phyloP scores from a whole-genome alignment of 2,113 vertebrate genomes.

The Prochilodus magdalenae region DNA sequence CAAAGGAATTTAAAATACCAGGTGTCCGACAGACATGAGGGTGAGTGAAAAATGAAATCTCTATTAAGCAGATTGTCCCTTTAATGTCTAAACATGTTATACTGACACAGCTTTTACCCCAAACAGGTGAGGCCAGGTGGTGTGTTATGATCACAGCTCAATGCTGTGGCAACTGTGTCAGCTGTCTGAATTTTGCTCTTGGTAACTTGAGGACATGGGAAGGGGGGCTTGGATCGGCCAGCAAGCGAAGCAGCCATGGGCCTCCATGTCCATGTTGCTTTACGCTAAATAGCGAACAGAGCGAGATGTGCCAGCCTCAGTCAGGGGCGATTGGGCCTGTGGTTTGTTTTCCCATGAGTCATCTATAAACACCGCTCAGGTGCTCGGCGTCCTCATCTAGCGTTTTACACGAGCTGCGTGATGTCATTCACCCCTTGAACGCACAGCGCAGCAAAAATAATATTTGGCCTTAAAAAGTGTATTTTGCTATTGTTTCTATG shows the following conservation, averaged over 20 bases:
- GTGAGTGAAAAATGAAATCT: constrained; percentile 24
- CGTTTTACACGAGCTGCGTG: constrained; percentile 51
- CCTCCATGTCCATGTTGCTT: constrained; percentile 60
- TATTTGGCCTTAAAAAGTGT: constrained; percentile 42
- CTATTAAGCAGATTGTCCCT: constrained; percentile 27
- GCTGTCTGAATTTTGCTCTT: constrained; percentile 39
- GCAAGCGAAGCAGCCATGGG: constrained; percentile 22
- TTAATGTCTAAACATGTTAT: constrained; percentile 43
- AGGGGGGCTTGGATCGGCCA: constrained; percentile 24
- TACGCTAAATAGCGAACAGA: constrained; percentile 61
- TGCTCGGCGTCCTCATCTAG: constrained; percentile 56
- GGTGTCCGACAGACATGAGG: constrained; percentile 40
- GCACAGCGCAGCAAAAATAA: constrained; percentile 52
- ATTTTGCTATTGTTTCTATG: constrained; percentile 52
- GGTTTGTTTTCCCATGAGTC: constrained; percentile 74
- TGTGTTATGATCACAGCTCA: constrained; percentile 40
- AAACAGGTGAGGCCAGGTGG: constrained; percentile 38
- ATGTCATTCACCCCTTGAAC: constrained; percentile 50
- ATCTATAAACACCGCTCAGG: constrained; percentile 71
- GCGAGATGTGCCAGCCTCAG: constrained; percentile 58
- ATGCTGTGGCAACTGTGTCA: constrained; percentile 28
- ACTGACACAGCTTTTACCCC: constrained; percentile 40
- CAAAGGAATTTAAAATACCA: constrained; percentile 61
- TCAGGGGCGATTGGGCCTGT: constrained; percentile 61
- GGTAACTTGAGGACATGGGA: constrained; percentile 30